These are phyloP conservation scores for Hippoglossus stenolepis DNA, from an alignment of 2,113 vertebrate genomes.

Conservation along the genomic window DNA sequence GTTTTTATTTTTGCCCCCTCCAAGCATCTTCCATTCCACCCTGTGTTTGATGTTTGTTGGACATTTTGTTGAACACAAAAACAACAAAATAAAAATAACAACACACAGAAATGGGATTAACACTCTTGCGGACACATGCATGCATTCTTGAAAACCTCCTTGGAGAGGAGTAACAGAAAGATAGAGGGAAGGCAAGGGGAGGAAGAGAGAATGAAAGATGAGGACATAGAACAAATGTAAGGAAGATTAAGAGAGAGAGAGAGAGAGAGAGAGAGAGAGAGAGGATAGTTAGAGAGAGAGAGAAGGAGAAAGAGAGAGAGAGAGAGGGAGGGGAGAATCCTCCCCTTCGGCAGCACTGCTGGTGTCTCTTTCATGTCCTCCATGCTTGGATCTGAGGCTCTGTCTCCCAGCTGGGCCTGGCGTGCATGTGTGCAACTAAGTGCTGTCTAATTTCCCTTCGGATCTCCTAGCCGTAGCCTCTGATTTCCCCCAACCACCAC, in stretches of 20 bases:
- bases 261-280: not conserved
- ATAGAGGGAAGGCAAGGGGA: conserved; percentile 29
- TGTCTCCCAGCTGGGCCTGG: conserved; percentile 71
- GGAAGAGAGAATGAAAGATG: conserved; percentile 60
- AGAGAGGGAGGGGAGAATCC: conserved; percentile 22
- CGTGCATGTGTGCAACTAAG: conserved; percentile 76
- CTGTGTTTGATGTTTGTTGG: conserved; percentile 59
- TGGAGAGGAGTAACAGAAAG: conserved; percentile 21
- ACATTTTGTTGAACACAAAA: conserved; percentile 47
- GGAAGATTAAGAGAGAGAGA: conserved; percentile 48
- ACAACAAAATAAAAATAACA: conserved; percentile 4
- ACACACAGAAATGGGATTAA: conserved; percentile 17
- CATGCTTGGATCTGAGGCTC: conserved; percentile 70
- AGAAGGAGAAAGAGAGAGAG: not conserved
- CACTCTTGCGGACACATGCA: conserved; percentile 46
- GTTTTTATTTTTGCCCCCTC: not conserved
- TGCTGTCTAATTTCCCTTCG: conserved; percentile 79
- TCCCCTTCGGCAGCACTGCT: conserved; percentile 56
- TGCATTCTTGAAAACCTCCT: conserved; percentile 53
- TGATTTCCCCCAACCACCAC: conserved; percentile 26
- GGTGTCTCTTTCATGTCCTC: conserved; percentile 77
- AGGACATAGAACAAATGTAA: conserved; percentile 52
- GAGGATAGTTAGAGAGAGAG: not conserved
- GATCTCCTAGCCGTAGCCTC: conserved; percentile 58
- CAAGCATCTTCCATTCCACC: conserved; percentile 41